phyloP scores from a whole-genome alignment of 2,113 vertebrate genomes.

The Ciconia stormi region DNA sequence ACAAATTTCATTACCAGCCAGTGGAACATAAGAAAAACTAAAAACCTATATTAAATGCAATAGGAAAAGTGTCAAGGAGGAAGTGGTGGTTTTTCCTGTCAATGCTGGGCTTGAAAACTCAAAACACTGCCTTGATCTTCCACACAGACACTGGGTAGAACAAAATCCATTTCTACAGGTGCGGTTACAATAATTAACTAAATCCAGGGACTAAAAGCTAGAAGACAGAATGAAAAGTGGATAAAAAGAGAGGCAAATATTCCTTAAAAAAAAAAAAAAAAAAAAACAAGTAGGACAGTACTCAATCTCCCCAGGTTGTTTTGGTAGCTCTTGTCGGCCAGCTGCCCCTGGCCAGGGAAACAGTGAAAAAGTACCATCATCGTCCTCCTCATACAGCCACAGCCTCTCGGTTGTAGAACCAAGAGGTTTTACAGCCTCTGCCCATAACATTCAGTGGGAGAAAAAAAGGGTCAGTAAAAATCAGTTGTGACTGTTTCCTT shows the following conservation, averaged over 20 bases:
- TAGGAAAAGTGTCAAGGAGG: neutral
- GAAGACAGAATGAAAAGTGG: neutral
- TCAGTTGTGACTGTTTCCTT: neutral
- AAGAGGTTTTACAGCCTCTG: neutral
- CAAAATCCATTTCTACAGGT: neutral
- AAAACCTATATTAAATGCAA: neutral
- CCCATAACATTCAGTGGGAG: neutral
- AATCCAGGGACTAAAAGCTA: neutral
- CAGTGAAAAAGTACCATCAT: neutral
- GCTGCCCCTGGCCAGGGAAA: neutral
- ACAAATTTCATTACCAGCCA: neutral
- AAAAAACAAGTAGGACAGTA: neutral
- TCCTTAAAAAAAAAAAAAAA: neutral
- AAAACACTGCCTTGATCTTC: neutral
- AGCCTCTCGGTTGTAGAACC: neutral
- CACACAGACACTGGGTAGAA: neutral
- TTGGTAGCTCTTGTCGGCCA: neutral
- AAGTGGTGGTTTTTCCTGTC: neutral
- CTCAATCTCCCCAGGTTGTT: neutral
- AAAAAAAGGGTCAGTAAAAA: neutral
- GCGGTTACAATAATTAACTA: neutral
- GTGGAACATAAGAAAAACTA: neutral
- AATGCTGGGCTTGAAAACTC: neutral
- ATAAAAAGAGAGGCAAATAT: fast-evolving
- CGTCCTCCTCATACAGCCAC: neutral